Evolutionary conservation across 2,113 vertebrate genomes (phyloP).

Genomic region (Pterocles burchelli): DNA sequence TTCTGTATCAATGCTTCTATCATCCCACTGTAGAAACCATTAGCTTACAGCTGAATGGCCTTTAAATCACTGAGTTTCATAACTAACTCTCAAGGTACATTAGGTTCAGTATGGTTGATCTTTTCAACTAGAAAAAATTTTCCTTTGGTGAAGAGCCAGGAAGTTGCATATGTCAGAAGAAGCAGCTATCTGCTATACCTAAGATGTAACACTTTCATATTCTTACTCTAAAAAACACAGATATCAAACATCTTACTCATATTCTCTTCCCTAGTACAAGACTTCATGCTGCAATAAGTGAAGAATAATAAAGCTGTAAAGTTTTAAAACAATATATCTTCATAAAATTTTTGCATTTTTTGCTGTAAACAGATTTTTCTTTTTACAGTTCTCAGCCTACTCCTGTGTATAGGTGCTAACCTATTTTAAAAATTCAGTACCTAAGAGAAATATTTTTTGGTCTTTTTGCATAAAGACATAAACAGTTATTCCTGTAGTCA

Average conservation of each 20-base stretch:
- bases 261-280: not conserved
- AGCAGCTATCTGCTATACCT: not conserved
- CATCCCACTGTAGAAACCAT: not conserved
- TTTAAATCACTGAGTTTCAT: not conserved
- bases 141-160: not conserved
- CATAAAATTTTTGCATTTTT: not conserved
- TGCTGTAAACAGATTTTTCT: not conserved
- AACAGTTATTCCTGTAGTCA: not conserved
- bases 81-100: not conserved
- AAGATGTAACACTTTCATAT: not conserved
- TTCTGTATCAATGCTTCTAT: not conserved
- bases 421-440: not conserved
- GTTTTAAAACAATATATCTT: not conserved
- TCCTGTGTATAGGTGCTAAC: not conserved
- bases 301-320: not conserved
- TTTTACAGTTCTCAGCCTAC: rapidly evolving
- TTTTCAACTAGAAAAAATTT: constrained; percentile 2
- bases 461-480: not conserved
- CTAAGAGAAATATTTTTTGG: not conserved
- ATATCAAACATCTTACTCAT: not conserved
- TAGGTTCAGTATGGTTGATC: not conserved
- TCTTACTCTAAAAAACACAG: not conserved
- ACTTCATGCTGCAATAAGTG: not conserved
- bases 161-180: not conserved
- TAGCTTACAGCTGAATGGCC: not conserved